Evolutionary conservation across 2,797 vertebrate genomes (phyloP).

Genomic region (Enteromius unitaeniatus): DNA sequence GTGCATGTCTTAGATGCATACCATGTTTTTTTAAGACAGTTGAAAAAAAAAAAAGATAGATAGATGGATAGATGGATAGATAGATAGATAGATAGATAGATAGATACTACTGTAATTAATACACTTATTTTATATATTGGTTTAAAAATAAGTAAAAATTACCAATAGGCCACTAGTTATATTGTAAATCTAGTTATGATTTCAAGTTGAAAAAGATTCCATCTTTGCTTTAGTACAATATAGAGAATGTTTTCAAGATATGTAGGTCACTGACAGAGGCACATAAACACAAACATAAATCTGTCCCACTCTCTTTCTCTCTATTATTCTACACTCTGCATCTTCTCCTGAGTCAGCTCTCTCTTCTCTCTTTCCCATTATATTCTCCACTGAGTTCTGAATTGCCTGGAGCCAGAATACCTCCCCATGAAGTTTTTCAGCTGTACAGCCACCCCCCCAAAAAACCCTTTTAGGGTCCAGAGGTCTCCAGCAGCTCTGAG

Average conservation of each 20-base stretch:
- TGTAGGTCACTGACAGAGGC: slow-evolving; percentile 26
- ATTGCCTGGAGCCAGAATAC: slow-evolving; percentile 26
- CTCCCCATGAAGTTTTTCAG: slow-evolving; percentile 13
- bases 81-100: too few relatives aligned
- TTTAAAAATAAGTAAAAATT: too few relatives aligned
- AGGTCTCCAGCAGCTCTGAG: slow-evolving; percentile 24
- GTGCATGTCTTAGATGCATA: not conserved
- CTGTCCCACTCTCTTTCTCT: not conserved
- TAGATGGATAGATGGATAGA: too few relatives aligned
- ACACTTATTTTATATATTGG: too few relatives aligned
- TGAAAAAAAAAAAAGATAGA: too few relatives aligned
- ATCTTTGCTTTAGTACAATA: not conserved
- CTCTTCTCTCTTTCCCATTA: slow-evolving; percentile 28
- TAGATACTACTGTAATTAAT: too few relatives aligned
- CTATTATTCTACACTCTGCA: slow-evolving; percentile 2
- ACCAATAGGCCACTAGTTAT: not conserved
- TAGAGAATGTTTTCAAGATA: slow-evolving; percentile 10
- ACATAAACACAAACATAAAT: slow-evolving; percentile 40
- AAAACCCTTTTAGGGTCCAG: not conserved
- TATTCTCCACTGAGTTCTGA: slow-evolving; percentile 24
- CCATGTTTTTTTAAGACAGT: not conserved
- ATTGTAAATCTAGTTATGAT: not conserved
- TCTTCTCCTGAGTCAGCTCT: slow-evolving; percentile 36
- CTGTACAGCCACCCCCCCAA: not conserved
- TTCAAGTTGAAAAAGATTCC: not conserved